Percentiles rank a stretch among this genome's conserved stretches.
Conservation (phyloP, 2,797 vertebrate genomes). For the Characodon lateralis region DNA sequence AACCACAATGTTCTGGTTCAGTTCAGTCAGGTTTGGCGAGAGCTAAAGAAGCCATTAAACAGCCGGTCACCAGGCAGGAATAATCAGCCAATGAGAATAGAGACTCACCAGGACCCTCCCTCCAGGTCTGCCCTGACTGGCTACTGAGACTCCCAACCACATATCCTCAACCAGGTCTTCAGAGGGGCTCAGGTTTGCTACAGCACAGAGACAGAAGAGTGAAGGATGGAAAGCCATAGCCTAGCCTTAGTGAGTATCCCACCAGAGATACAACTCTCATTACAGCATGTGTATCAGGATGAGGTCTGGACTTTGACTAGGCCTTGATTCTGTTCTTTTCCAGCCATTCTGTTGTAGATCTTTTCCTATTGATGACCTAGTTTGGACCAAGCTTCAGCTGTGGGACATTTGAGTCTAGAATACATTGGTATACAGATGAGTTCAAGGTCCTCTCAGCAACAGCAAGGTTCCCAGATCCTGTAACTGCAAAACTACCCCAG, state of each 20-base stretch:
- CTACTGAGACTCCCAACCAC: conserved; percentile 92
- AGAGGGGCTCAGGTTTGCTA: conserved; percentile 45
- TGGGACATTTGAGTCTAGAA: no score
- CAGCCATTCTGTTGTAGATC: background rate
- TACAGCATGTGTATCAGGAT: no score
- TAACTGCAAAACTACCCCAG: background rate
- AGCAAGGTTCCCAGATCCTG: background rate
- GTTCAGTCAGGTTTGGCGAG: background rate
- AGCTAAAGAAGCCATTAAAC: background rate
- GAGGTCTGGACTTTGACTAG: no score
- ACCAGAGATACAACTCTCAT: background rate
- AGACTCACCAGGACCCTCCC: conserved; percentile 90
- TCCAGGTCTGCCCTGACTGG: conserved; percentile 83
- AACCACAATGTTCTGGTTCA: background rate
- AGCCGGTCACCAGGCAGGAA: background rate
- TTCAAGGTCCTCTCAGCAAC: background rate
- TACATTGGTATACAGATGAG: no score
- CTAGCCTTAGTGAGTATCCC: background rate
- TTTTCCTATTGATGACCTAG: background rate
- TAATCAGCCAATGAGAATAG: conserved; percentile 12
- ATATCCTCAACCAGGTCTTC: conserved; percentile 87
- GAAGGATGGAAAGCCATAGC: background rate
- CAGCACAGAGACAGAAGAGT: background rate
- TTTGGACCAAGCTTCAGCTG: background rate
- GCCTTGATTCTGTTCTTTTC: no score